Percentiles rank a stretch among this genome's conserved stretches.
These are phyloP conservation scores for Volucella bombylans DNA, from an alignment of 2,888 invertebrate species.

Conservation along the genomic window DNA sequence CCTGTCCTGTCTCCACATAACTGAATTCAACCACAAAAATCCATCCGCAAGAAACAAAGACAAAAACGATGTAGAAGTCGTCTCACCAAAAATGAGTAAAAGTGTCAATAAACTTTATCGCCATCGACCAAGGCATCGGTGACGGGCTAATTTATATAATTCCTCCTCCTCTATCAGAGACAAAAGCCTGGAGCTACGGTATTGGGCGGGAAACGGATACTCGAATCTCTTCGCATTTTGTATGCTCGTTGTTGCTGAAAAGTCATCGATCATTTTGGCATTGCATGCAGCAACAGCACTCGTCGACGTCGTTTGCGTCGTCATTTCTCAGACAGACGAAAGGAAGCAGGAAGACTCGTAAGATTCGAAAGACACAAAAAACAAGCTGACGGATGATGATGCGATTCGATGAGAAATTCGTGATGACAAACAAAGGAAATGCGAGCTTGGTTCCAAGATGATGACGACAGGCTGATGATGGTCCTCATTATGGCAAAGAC, in stretches of 20 bases:
- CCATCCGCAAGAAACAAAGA: too few relatives aligned
- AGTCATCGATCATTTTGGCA: constrained; percentile 59
- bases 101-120: constrained; percentile 69
- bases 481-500: too few relatives aligned
- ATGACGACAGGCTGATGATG: too few relatives aligned
- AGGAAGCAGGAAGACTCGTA: constrained; percentile 48
- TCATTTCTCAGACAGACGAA: neutral
- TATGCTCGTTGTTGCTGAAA: constrained; percentile 24
- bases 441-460: neutral
- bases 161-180: constrained; percentile 27
- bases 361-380: constrained; percentile 11
- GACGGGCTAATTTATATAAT: constrained; percentile 69
- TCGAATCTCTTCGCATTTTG: constrained; percentile 1
- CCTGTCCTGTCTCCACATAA: neutral
- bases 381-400: constrained; percentile 59
- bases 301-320: too few relatives aligned
- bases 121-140: constrained; percentile 45
- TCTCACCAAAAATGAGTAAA: constrained; percentile 44
- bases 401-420: constrained; percentile 52
- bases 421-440: constrained; percentile 65
- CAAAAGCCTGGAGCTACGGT: constrained; percentile 13
- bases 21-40: constrained; percentile 1
- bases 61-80: neutral
- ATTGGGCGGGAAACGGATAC: neutral
- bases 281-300: constrained; percentile 26